Evolutionary conservation across 53 echinoderm and acorn worm genomes (phyloP), one percentile per base, ranked within the genome.

Genomic region (Patiria pectinifera): DNA sequence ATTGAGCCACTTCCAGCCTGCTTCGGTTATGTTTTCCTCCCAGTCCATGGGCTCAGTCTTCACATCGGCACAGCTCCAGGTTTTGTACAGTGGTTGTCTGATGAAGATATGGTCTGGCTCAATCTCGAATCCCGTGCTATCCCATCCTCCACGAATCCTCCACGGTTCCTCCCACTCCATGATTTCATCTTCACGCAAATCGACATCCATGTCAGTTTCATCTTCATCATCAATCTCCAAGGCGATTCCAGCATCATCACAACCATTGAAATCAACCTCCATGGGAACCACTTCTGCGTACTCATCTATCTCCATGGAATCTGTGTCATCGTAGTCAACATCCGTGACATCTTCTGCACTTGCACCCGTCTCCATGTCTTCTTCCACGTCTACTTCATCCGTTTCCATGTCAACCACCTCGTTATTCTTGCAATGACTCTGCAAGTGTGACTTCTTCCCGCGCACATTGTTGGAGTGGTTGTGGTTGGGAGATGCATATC

Each of bases 111-210:
- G 84, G 62, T 66, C 84, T 14, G 61, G 84, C 43, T 44, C 62
- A 66, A 62, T 25, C 6, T 62, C 25, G 66, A 84, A 84, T 63
- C 61, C 62, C 53, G 25, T 84, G 43, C 62, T 25, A 35, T 84
- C 84, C 84, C 84, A 84, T 60, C 83, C 83, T 82, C 62, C 84
- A 45, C 71, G 71, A 69, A 85, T 85, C 84, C 21, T 62, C 45
- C 62, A 18, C 6, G 62, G 26, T 45, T 45, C 16, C 45, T 21
- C 71, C 85, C 85, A 70, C 23, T 85, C 85, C 85, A 85, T 85
- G 21, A 19, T 85, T 70, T 85, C 49, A 71, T n/a, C 71, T 8
- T 43, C 19, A 7, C n/a, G 70, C 18, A 85, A n/a, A 71, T 85
- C 85, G 23, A 85, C 71, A 69, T 70, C 71, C 85, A 85, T 85